Evolutionary conservation across 2,113 vertebrate genomes (phyloP).

Genomic region (Calcarius ornatus): DNA sequence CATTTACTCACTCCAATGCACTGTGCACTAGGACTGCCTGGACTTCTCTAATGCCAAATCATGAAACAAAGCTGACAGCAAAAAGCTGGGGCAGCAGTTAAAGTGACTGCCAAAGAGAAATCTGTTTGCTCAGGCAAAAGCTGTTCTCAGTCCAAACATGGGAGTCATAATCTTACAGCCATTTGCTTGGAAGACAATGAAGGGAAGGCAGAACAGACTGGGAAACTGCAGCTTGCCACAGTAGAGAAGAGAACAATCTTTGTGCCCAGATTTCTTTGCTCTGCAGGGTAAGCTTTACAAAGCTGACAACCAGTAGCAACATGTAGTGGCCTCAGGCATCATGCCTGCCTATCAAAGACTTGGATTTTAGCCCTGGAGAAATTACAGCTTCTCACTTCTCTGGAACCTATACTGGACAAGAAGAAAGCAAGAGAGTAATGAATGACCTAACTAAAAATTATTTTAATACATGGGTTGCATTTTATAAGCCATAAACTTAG

Average conservation of each 20-base stretch:
- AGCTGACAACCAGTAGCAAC: slow-evolving; percentile 53
- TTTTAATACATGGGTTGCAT: background rate
- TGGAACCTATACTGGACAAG: background rate
- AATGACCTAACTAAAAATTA: slow-evolving; percentile 18
- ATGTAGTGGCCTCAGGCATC: slow-evolving; percentile 23
- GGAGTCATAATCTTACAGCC: slow-evolving; percentile 39
- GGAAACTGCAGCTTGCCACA: slow-evolving; percentile 4
- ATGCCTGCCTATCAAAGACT: slow-evolving; percentile 50
- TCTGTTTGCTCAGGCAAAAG: slow-evolving; percentile 57
- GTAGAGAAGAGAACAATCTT: slow-evolving; percentile 12
- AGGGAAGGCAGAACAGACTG: slow-evolving; percentile 41
- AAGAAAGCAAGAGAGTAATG: slow-evolving; percentile 22
- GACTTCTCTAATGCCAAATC: slow-evolving; percentile 21
- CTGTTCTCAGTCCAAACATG: slow-evolving; percentile 52
- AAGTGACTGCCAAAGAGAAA: slow-evolving; percentile 42
- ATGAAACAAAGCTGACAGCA: slow-evolving; percentile 2
- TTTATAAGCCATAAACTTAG: background rate
- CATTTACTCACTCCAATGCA: background rate
- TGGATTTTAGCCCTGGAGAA: slow-evolving; percentile 65
- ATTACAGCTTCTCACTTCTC: slow-evolving; percentile 34
- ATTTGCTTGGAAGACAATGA: slow-evolving; percentile 64
- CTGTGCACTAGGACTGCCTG: background rate
- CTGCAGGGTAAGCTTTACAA: slow-evolving; percentile 42
- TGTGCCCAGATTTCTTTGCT: slow-evolving; percentile 58
- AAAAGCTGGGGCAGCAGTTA: slow-evolving; percentile 54